A percentile compares a stretch with the other conserved stretches of the same genome.
These are phyloP conservation scores for Pampus argenteus DNA, from an alignment of 2,797 vertebrate genomes.

Conservation along the genomic window DNA sequence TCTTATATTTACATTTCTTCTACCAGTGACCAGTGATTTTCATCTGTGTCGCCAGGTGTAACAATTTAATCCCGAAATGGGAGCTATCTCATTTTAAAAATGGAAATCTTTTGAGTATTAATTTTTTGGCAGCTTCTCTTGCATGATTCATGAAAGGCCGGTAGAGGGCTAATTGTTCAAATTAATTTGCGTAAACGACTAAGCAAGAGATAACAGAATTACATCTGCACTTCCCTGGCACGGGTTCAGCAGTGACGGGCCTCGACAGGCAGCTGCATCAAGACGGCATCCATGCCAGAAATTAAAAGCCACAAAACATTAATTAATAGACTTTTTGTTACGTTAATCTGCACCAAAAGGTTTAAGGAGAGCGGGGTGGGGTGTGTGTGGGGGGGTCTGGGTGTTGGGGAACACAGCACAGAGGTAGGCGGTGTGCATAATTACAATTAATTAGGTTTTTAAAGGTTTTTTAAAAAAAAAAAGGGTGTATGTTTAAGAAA, in stretches of 20 bases:
- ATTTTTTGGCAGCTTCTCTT: conserved; percentile 88
- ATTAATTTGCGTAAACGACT: conserved; percentile 98
- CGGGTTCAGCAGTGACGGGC: conserved; percentile 90
- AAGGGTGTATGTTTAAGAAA: conserved; percentile 45
- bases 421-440: conserved; percentile 87
- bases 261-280: conserved; percentile 94
- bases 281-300: conserved; percentile 92
- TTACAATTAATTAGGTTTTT: conserved; percentile 95
- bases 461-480: conserved; percentile 16
- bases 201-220: conserved; percentile 99
- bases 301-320: conserved; percentile 97
- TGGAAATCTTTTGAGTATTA: conserved; percentile 73
- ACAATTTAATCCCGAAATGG: conserved; percentile 33
- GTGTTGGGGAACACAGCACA: conserved; percentile 87
- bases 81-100: conserved; percentile 50
- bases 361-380: conserved; percentile 77
- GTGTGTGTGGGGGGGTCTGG: conserved; percentile 73
- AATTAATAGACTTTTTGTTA: conserved; percentile 97
- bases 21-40: background rate
- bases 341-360: conserved; percentile 94
- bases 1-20: background rate
- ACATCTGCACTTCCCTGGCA: conserved; percentile 98
- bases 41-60: conserved; percentile 49
- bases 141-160: conserved; percentile 96
- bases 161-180: conserved; percentile 98